These are phyloP conservation scores for Melanotaenia duboulayi DNA, from an alignment of 2,113 vertebrate genomes.

Conservation along the genomic window DNA sequence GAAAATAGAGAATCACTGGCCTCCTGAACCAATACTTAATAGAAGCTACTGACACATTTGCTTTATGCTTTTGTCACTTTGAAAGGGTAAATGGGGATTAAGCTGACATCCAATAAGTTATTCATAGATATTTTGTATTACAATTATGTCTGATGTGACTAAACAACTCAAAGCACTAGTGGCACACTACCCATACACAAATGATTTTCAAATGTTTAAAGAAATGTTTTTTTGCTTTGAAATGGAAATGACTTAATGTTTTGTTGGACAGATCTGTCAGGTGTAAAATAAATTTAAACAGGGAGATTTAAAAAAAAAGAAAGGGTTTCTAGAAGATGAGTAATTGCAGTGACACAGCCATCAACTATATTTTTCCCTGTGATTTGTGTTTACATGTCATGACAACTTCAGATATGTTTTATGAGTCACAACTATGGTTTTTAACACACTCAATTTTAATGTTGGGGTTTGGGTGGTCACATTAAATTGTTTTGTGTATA, in stretches of 20 bases:
- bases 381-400: not conserved
- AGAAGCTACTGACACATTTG: constrained; percentile 20
- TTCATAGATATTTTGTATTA: constrained; percentile 65
- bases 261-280: constrained; percentile 38
- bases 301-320: constrained; percentile 13
- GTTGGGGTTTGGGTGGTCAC: not conserved
- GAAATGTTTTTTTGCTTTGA: constrained; percentile 52
- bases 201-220: constrained; percentile 48
- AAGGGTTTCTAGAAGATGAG: constrained; percentile 9
- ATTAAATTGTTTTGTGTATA: not conserved
- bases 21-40: constrained; percentile 30
- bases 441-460: not conserved
- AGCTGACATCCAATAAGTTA: constrained; percentile 69
- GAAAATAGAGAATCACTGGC: constrained; percentile 20
- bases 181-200: constrained; percentile 21
- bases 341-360: constrained; percentile 3
- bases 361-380: constrained; percentile 9
- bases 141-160: constrained; percentile 59
- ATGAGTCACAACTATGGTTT: not conserved
- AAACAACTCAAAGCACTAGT: constrained; percentile 59
- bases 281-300: constrained; percentile 8
- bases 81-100: constrained; percentile 60
- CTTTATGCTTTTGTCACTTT: constrained; percentile 60
- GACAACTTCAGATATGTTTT: not conserved
- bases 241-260: constrained; percentile 50